These are phyloP conservation scores for Acanthisitta chloris DNA, from an alignment of 2,113 vertebrate genomes.

Conservation along the genomic window DNA sequence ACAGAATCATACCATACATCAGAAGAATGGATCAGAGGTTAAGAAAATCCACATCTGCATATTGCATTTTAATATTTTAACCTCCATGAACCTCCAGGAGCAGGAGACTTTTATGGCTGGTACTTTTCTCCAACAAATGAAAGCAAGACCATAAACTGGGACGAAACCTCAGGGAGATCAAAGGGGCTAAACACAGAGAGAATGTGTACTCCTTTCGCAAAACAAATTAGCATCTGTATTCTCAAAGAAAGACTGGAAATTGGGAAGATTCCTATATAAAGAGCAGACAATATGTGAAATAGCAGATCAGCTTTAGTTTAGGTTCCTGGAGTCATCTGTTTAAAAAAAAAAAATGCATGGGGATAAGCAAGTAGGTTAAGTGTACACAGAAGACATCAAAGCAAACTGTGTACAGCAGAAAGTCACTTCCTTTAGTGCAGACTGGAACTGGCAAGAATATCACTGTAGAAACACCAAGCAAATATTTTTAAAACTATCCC, in stretches of 20 bases:
- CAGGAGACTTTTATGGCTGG: background rate
- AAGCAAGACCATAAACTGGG: background rate
- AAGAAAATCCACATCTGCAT: background rate
- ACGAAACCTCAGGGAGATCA: background rate
- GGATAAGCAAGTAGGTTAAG: background rate
- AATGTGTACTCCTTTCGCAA: background rate
- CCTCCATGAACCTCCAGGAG: background rate
- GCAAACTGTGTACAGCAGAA: background rate
- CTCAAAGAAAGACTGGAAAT: background rate
- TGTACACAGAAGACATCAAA: background rate
- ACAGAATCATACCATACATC: background rate
- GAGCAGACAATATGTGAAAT: background rate
- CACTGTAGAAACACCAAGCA: background rate
- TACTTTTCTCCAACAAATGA: background rate
- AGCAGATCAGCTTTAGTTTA: background rate
- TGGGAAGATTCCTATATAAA: background rate
- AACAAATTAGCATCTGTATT: background rate
- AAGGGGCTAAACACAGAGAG: background rate
- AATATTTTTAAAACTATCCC: background rate
- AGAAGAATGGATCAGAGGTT: background rate
- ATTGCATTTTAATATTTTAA: background rate
- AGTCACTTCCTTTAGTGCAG: background rate
- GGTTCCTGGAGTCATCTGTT: background rate
- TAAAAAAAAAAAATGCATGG: background rate
- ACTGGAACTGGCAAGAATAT: background rate